Evolutionary conservation across 2,888 invertebrate species (phyloP).

Genomic region (Pandemis corylana): DNA sequence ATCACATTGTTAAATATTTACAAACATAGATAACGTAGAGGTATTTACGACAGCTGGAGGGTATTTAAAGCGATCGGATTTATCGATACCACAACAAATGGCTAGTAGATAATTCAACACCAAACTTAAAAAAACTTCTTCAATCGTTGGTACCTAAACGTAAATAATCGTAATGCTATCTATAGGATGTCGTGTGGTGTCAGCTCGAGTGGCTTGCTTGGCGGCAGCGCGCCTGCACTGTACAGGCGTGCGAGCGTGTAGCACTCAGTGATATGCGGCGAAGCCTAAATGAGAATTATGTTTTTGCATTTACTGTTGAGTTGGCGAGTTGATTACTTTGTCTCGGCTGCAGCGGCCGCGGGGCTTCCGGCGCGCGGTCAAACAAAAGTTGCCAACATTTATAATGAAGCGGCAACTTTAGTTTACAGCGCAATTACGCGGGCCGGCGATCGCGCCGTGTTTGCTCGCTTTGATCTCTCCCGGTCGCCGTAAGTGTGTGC

Average conservation of each 20-base stretch:
- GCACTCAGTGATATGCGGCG: background rate
- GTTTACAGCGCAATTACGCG: conserved; percentile 23
- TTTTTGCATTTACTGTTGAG: conserved; percentile 21
- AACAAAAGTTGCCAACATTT: conserved; percentile 24
- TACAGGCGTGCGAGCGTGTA: too few species aligned
- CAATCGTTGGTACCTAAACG: too few species aligned
- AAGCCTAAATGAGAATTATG: conserved; percentile 1
- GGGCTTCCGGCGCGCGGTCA: conserved; percentile 21
- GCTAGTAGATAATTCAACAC: too few species aligned
- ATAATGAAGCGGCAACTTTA: conserved; percentile 25
- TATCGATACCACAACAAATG: conserved; percentile 6
- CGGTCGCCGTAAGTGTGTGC: conserved; percentile 1
- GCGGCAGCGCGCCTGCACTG: background rate
- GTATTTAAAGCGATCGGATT: too few species aligned
- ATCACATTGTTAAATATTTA: conserved; percentile 23
- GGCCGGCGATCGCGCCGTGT: conserved; percentile 9
- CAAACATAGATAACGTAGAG: background rate
- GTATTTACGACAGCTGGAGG: background rate
- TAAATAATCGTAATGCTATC: too few species aligned
- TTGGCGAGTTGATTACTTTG: conserved; percentile 10
- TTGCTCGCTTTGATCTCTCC: conserved; percentile 17
- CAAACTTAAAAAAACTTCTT: too few species aligned
- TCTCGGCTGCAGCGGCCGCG: conserved; percentile 15
- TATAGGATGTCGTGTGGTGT: background rate
- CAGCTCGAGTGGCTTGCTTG: background rate